phyloP scores from a whole-genome alignment of 1,140 invertebrate species.

The Euura lappo region DNA sequence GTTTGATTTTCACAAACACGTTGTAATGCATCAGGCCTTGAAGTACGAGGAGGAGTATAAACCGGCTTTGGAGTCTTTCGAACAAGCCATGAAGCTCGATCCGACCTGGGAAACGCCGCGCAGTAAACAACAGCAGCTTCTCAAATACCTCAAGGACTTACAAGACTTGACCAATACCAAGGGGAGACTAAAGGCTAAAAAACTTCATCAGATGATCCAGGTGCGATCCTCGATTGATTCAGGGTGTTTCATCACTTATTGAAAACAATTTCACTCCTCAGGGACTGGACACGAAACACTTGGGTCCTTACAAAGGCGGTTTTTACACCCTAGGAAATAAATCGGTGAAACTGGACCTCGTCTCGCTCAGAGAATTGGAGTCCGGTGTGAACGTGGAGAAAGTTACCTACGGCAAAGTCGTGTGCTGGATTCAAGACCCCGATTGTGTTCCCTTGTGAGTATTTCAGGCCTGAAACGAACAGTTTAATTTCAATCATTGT shows the following conservation, averaged over 20 bases:
- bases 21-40: slow-evolving; percentile 63
- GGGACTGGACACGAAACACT: slow-evolving; percentile 64
- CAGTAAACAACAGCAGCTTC: slow-evolving; percentile 66
- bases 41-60: slow-evolving; percentile 84
- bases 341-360: slow-evolving; percentile 61
- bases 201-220: slow-evolving; percentile 71
- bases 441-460: slow-evolving; percentile 81
- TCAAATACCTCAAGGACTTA: slow-evolving; percentile 72
- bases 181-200: slow-evolving; percentile 79
- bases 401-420: slow-evolving; percentile 80
- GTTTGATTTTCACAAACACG: slow-evolving; percentile 11
- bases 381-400: slow-evolving; percentile 70
- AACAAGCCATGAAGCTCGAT: slow-evolving; percentile 71
- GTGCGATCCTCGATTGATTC: slow-evolving; percentile 41
- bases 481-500: not conserved
- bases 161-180: slow-evolving; percentile 69
- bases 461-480: not conserved
- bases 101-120: slow-evolving; percentile 76
- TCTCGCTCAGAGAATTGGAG: slow-evolving; percentile 60
- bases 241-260: not conserved
- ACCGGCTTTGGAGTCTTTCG: slow-evolving; percentile 73
- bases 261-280: slow-evolving; percentile 39
- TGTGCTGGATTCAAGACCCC: slow-evolving; percentile 77
- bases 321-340: slow-evolving; percentile 62
- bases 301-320: slow-evolving; percentile 69